These are phyloP conservation scores for Anticlea derivata DNA, from an alignment of 2,888 invertebrate species.

Conservation along the genomic window DNA sequence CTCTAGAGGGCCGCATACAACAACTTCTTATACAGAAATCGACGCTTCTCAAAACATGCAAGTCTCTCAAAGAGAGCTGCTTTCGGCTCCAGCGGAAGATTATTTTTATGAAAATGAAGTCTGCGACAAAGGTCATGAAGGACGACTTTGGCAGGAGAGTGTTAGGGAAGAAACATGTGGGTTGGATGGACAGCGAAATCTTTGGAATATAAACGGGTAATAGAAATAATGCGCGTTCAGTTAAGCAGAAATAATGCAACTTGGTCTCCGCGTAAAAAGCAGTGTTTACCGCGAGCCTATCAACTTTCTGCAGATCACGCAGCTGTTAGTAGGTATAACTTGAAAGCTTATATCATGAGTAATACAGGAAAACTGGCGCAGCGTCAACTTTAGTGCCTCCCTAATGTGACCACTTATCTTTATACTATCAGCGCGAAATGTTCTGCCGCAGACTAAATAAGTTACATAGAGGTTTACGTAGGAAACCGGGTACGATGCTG, in stretches of 20 bases:
- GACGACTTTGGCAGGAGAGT: neutral
- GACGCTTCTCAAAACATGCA: constrained; percentile 30
- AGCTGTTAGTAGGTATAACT: constrained; percentile 27
- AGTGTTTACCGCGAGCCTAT: constrained; percentile 3
- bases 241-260: neutral
- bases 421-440: constrained; percentile 52
- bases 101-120: constrained; percentile 14
- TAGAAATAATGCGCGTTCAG: too few species aligned
- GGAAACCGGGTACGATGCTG: neutral
- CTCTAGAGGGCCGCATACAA: constrained; percentile 32
- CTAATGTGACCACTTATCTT: constrained; percentile 59
- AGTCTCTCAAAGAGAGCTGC: constrained; percentile 26
- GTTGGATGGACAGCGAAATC: constrained; percentile 26
- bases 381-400: constrained; percentile 53
- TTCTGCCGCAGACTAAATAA: constrained; percentile 33
- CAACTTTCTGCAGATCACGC: constrained; percentile 29
- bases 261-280: constrained; percentile 10
- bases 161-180: constrained; percentile 14
- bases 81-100: constrained; percentile 23
- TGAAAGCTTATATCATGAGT: constrained; percentile 39
- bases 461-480: constrained; percentile 21
- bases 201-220: constrained; percentile 13
- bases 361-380: constrained; percentile 54
- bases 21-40: constrained; percentile 34
- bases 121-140: neutral